Base-by-base conservation (phyloP, 2,888 invertebrate species). In the Cacoxenus indagator region DNA sequence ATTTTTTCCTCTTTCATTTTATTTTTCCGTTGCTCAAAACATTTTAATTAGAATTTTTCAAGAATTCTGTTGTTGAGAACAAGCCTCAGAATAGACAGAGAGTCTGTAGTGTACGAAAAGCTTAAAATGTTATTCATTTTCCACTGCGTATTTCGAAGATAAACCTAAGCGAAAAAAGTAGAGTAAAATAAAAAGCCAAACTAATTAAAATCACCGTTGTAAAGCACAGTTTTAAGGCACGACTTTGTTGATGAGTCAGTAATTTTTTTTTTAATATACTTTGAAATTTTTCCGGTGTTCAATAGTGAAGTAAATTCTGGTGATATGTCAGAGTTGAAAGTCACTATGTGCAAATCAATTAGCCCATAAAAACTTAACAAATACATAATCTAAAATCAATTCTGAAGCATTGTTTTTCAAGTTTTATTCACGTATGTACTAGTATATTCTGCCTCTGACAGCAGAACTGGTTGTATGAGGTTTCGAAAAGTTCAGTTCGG, bases 241-340 rank as follows among this genome's bases (percentile, higher is more conserved):
- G 37, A 14, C 37, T 37, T 37, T 8, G 14, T 11, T 4, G 37
- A 37, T 37, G 37, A 37, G 37, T 37, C 14, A 14, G 37, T 37
- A 37, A 37, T 37, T 37, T 37, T 37, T 37, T 31, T 37, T 37
- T 37, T 37, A 11, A 11, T 4, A 37, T 2, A 37, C 14, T 37
- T 37, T 37, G 37, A n/a, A n/a, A n/a, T 37, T 37, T 37, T 8
- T 37, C 14, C 14, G 37, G 37, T 31, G 9, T 37, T 37, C 37
- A 14, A 37, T 11, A 14, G 37, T 8, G 14, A 37, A 37, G 8
- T 5, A 14, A 37, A 0, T 5, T 8, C 14, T 14, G 37, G 14
- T 37, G 14, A 37, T 37, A 37, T 37, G 46, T 64, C 64, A 64
- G 46, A 64, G 45, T 48, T 64, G 64, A 64, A 64, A 61, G 61